Evolutionary conservation across 2,797 vertebrate genomes (phyloP), one percentile per base, ranked within the genome.

Genomic region (Propithecus deckenii): DNA sequence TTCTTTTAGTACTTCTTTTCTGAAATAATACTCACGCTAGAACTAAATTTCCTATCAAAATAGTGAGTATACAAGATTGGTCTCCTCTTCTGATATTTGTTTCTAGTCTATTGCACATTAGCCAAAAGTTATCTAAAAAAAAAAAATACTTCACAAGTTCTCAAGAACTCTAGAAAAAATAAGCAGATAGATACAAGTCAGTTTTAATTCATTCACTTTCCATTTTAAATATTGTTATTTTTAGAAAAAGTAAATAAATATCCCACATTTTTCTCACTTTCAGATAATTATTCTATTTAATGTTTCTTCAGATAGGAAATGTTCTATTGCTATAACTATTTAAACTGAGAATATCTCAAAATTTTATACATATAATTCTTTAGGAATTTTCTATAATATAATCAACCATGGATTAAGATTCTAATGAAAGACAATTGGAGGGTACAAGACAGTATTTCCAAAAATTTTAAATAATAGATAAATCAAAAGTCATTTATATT

Each of bases 171-270:
- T 38, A 97, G n/a, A 74, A 97, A 97, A 72, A 97, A 57, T 94
- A 98, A 98, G 88, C 38, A 89, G n/a, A 88, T 97, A 97, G 76
- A 98, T 93, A 90, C 94, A 95, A 96, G 61, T 96, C 74, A 89
- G 10, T 88, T 96, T 75, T 93, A 97, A 95, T 71, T 90, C 17
- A 90, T 91, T 55, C 2, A 89, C 48, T 90, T 97, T 97, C 32
- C 38, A 91, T 94, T 92, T 97, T 93, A 83, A 95, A 95, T 91
- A 97, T 74, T 98, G 98, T 95, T 96, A 91, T 94, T 17, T 97
- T 93, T 94, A 94, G 35, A 57, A 97, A 96, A 89, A 17, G 4
- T 96, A 98, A 97, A 93, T 84, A 96, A 97, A 97, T 65, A 97
- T 8, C 50, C 41, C 48, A 72, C 69, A 71, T 96, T 96, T 96